Base-by-base conservation (phyloP, 2,888 invertebrate genomes). In the Athalia circularis region DNA sequence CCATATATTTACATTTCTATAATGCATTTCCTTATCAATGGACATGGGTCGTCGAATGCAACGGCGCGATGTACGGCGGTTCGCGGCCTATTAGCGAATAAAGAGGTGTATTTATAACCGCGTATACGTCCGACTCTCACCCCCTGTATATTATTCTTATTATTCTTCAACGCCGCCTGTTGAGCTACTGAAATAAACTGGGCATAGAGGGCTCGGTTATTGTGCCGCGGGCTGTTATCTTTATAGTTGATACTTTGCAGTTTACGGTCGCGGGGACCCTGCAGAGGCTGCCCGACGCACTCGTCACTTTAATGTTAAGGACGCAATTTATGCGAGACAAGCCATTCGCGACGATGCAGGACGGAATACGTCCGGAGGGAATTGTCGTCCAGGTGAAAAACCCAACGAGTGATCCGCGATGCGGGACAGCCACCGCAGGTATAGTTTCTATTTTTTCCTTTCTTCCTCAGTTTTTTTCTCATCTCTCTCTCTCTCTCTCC, bases 1-100 rank as follows among this genome's bases (percentile, higher is more conserved):
- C 85, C 88, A 85, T 87, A 86, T 80, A 87, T 87, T 87, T 86
- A 84, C 87, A 87, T 86, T 81, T 85, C 86, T 85, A 86, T 83
- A 81, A 80, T 81, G 84, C 80, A 86, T 84, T 85, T 84, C 84
- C 85, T 85, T 85, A 84, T 85, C 82, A 84, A 84, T 84, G 79
- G 68, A 68, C 64, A 75, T 61, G 64, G 79, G 74, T 77, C 78
- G 76, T 61, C 59, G 57, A 29, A 29, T 29, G 29, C 29, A 29
- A 29, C 29, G 29, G 29, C 29, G 29, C 29, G 29, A 29, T 29
- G 29, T 29, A 29, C 57, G 80, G 78, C 77, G 79, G 80, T 79
- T 81, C 79, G 74, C 65, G 70, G 70, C 74, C 78, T 78, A 72
- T 78, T 78, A 78, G 78, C 78, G 74, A 78, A 78, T 78, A 78